Percentiles rank a stretch among this genome's conserved stretches.
Evolutionary conservation across 2,888 invertebrate genomes (phyloP).

Genomic region (Nesidiocoris tenuis): DNA sequence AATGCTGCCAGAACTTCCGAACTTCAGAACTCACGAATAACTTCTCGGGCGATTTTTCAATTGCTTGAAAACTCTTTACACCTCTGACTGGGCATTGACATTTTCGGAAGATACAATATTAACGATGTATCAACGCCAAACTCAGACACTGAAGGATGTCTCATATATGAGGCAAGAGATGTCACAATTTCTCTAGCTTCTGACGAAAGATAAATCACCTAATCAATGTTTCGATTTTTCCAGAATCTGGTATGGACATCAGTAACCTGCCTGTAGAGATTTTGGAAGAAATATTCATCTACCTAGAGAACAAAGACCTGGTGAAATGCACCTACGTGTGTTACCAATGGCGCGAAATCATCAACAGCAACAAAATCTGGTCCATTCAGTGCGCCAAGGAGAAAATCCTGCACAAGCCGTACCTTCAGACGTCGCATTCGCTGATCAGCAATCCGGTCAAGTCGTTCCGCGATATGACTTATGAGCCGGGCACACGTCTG

Average conservation of each 20-base stretch:
- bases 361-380: constrained; percentile 47
- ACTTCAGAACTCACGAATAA: too few relatives aligned
- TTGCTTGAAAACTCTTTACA: too few relatives aligned
- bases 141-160: too few relatives aligned
- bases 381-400: constrained; percentile 38
- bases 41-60: too few relatives aligned
- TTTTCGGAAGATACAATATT: too few relatives aligned
- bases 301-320: constrained; percentile 42
- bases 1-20: too few relatives aligned
- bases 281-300: constrained; percentile 45
- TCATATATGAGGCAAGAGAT: too few relatives aligned
- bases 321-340: constrained; percentile 42
- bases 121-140: too few relatives aligned
- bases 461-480: constrained; percentile 5
- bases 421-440: constrained; percentile 26
- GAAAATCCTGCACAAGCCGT: constrained; percentile 19
- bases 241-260: constrained; percentile 35
- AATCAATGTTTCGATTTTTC: background rate
- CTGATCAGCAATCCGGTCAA: constrained; percentile 39
- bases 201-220: too few relatives aligned
- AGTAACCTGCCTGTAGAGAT: constrained; percentile 44
- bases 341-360: constrained; percentile 45
- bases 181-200: too few relatives aligned
- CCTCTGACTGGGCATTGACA: too few relatives aligned
- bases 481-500: constrained; percentile 13